A percentile compares a stretch with the other conserved stretches of the same genome.
Conservation (phyloP, 2,888 invertebrate species). For the Nomada ferruginata region DNA sequence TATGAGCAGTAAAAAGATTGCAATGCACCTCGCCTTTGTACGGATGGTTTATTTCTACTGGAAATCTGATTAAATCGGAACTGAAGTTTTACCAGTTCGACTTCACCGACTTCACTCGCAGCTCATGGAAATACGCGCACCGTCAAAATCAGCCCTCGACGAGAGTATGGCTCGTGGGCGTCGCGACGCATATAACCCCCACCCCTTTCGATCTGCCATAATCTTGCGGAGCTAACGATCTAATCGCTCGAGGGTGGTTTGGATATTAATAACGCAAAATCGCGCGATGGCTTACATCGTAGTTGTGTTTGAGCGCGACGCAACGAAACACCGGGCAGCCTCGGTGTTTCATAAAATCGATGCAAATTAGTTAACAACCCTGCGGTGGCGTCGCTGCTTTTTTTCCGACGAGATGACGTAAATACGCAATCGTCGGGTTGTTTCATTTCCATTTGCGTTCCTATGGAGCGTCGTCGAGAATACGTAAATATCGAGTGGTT, state of each 20-base stretch:
- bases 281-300: no score
- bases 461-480: slow-evolving; percentile 17
- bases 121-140: slow-evolving; percentile 26
- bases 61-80: not conserved
- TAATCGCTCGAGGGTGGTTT: no score
- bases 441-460: slow-evolving; percentile 31
- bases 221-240: no score
- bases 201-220: not conserved
- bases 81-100: not conserved
- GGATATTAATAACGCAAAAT: no score
- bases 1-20: no score
- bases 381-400: not conserved
- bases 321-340: not conserved
- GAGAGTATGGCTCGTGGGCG: not conserved
- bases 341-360: not conserved
- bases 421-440: not conserved
- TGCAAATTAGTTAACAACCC: slow-evolving; percentile 20
- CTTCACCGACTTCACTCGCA: no score
- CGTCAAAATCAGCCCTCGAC: slow-evolving; percentile 17
- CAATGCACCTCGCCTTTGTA: not conserved
- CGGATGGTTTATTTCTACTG: not conserved
- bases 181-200: slow-evolving; percentile 8
- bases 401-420: not conserved
- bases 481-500: slow-evolving; percentile 34
- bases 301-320: not conserved